Conservation (phyloP, 1,140 invertebrate genomes). For the Atta colombica region DNA sequence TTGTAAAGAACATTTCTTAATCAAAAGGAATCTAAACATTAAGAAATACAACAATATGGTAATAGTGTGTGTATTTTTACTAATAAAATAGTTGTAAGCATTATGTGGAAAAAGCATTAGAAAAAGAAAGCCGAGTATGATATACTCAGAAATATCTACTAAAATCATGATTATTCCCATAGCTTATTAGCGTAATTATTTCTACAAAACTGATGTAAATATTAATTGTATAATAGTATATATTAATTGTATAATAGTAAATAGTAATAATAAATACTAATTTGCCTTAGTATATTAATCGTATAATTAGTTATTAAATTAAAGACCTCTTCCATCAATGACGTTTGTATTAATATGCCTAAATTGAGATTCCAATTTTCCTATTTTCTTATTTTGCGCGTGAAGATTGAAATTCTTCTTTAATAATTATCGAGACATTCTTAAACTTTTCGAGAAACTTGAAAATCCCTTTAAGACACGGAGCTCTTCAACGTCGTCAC, state of each 20-base stretch:
- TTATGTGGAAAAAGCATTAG: too few species aligned
- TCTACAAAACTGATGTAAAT: not conserved
- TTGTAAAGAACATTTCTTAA: too few species aligned
- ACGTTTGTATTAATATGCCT: not conserved
- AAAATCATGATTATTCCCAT: too few species aligned
- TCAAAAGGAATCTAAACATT: too few species aligned
- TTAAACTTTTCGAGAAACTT: not conserved
- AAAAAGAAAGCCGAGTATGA: too few species aligned
- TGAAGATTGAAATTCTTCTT: constrained; percentile 18
- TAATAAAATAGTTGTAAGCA: too few species aligned
- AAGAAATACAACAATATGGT: too few species aligned
- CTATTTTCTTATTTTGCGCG: constrained; percentile 12
- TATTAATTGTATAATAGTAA: not conserved
- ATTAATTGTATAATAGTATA: not conserved
- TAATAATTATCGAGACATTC: not conserved
- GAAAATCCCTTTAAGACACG: not conserved
- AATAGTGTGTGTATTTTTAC: too few species aligned
- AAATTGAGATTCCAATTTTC: not conserved
- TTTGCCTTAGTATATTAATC: not conserved
- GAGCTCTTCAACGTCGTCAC: constrained; percentile 17
- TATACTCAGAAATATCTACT: too few species aligned
- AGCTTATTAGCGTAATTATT: too few species aligned
- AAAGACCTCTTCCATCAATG: not conserved
- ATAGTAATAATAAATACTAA: not conserved
- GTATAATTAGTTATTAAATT: not conserved